Conservation (phyloP, 2,888 invertebrate genomes). For the Iselma pallidipennis region DNA sequence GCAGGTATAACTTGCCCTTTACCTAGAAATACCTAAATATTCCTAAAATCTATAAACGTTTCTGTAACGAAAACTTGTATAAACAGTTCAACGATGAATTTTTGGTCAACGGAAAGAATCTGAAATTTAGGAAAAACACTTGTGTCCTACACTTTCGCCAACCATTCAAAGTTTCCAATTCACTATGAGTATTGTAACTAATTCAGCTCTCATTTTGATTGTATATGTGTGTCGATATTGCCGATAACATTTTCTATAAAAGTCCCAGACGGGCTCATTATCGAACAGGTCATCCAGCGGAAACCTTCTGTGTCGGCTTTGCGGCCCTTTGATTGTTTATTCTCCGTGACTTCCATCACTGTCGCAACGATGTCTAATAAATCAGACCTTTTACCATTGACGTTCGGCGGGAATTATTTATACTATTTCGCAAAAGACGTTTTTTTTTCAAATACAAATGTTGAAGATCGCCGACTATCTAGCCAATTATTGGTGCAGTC, state of each 20-base stretch:
- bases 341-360: constrained; percentile 56
- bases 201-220: constrained; percentile 41
- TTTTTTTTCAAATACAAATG: constrained; percentile 35
- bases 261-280: constrained; percentile 40
- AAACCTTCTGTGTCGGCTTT: constrained; percentile 41
- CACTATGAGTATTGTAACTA: no score
- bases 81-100: no score
- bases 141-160: no score
- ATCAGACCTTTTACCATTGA: constrained; percentile 50
- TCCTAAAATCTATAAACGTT: no score
- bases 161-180: no score
- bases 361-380: constrained; percentile 52
- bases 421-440: constrained; percentile 43
- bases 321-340: constrained; percentile 54
- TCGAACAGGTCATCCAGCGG: constrained; percentile 37
- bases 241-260: constrained; percentile 37
- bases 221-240: constrained; percentile 43
- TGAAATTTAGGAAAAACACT: no score
- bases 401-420: constrained; percentile 51
- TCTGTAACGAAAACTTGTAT: no score
- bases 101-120: no score
- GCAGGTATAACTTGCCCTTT: neutral
- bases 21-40: neutral
- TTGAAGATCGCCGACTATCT: constrained; percentile 40
- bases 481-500: constrained; percentile 50